These are phyloP conservation scores for Molorchus minor DNA, from an alignment of 2,888 invertebrate genomes.

Conservation along the genomic window DNA sequence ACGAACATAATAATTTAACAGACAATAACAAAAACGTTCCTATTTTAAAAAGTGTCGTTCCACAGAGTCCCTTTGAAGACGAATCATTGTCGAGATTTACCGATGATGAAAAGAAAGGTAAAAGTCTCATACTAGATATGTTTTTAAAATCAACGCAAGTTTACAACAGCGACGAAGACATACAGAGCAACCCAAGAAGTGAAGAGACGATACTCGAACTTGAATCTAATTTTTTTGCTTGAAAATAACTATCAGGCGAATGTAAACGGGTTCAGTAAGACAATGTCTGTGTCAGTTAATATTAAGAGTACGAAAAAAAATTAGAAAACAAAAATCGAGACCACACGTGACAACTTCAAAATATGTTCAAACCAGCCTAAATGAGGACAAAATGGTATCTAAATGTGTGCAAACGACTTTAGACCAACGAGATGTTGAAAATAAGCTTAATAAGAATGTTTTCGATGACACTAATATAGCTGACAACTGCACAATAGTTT, in stretches of 20 bases:
- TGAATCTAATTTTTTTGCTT: slow-evolving; percentile 44
- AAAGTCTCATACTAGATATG: slow-evolving; percentile 57
- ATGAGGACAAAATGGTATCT: slow-evolving; percentile 22
- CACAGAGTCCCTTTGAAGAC: background rate
- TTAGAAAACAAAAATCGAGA: slow-evolving; percentile 24
- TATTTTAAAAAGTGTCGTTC: background rate
- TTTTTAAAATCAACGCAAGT: slow-evolving; percentile 57
- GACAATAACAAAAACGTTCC: background rate
- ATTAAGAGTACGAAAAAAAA: slow-evolving; percentile 39
- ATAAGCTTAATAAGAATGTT: background rate
- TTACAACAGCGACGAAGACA: slow-evolving; percentile 34
- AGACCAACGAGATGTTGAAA: slow-evolving; percentile 5
- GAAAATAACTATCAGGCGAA: slow-evolving; percentile 42
- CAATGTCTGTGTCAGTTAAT: slow-evolving; percentile 48
- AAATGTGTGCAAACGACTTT: slow-evolving; percentile 36
- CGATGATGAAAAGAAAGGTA: slow-evolving; percentile 52
- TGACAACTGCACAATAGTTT: slow-evolving; percentile 40
- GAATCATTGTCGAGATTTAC: slow-evolving; percentile 42
- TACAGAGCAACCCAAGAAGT: slow-evolving; percentile 24
- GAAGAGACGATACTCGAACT: slow-evolving; percentile 43
- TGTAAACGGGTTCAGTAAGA: slow-evolving; percentile 41
- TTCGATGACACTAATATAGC: background rate
- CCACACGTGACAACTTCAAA: slow-evolving; percentile 15
- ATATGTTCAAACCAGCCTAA: slow-evolving; percentile 30
- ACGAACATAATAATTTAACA: background rate